A percentile compares a stretch with the other conserved stretches of the same genome.
Conservation (phyloP, 2,888 invertebrate genomes). For the Lathronympha strigana region DNA sequence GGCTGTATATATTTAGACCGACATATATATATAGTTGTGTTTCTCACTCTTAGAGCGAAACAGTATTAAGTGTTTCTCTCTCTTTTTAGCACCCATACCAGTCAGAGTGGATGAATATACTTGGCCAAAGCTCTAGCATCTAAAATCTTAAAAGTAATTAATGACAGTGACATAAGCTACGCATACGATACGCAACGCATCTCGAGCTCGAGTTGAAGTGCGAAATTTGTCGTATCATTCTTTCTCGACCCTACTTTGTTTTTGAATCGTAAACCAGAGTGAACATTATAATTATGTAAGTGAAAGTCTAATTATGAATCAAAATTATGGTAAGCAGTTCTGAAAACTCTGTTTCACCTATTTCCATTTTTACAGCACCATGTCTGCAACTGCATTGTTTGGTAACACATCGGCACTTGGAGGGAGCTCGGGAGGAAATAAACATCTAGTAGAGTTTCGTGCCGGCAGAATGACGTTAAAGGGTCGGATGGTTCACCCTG, state of each 20-base stretch:
- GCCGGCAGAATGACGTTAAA: conserved; percentile 98
- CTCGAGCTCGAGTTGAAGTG: neutral
- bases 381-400: conserved; percentile 89
- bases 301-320: neutral
- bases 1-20: too few relatives aligned
- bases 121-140: conserved; percentile 19
- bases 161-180: conserved; percentile 18
- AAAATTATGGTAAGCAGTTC: neutral
- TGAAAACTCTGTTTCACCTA: neutral
- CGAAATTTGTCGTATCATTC: conserved; percentile 41
- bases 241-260: conserved; percentile 17
- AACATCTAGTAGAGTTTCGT: conserved; percentile 96
- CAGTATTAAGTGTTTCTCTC: too few relatives aligned
- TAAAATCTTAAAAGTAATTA: neutral
- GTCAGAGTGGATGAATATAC: too few relatives aligned
- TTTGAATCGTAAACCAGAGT: neutral
- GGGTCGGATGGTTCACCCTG: conserved; percentile 96
- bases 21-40: too few relatives aligned
- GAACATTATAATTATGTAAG: conserved; percentile 15
- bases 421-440: conserved; percentile 92
- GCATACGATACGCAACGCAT: neutral
- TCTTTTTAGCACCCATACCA: too few relatives aligned
- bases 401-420: conserved; percentile 90
- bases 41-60: too few relatives aligned
- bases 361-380: conserved; percentile 52